Evolutionary conservation across 2,797 vertebrate species (phyloP).

Genomic region (Tapirus indicus): DNA sequence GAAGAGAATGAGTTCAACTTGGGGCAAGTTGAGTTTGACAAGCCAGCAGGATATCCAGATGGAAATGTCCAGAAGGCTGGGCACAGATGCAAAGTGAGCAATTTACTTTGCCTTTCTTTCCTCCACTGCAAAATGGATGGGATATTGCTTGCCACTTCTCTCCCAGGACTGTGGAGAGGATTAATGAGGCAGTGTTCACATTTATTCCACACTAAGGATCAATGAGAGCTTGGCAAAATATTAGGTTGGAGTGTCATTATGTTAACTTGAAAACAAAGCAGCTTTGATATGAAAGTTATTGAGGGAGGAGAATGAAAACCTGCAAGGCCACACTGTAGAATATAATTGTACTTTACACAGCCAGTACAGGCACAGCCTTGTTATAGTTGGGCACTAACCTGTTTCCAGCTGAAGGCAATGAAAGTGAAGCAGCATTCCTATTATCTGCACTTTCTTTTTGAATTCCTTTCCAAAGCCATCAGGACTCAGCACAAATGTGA

Average conservation of each 20-base stretch:
- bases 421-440: neutral
- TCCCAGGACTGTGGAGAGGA: conserved; percentile 62
- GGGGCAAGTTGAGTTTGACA: conserved; percentile 53
- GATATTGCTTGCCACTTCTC: conserved; percentile 47
- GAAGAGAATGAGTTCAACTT: neutral
- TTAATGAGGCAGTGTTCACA: conserved; percentile 73
- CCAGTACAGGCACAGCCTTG: neutral
- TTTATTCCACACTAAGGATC: conserved; percentile 80
- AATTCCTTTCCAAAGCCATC: neutral
- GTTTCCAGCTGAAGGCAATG: conserved; percentile 31
- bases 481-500: neutral
- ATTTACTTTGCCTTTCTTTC: conserved; percentile 63
- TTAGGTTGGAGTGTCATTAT: conserved; percentile 60
- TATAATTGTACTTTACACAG: neutral
- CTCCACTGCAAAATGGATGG: conserved; percentile 58
- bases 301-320: conserved; percentile 6
- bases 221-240: conserved; percentile 62
- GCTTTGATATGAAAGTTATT: conserved; percentile 62
- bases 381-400: neutral
- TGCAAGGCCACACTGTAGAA: neutral
- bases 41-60: conserved; percentile 49
- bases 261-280: conserved; percentile 71
- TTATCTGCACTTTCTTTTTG: neutral
- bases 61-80: conserved; percentile 64
- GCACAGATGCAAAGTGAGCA: conserved; percentile 40